A percentile compares a stretch with the other conserved stretches of the same genome.
These are phyloP conservation scores for Gastrophryne carolinensis DNA, from an alignment of 2,797 vertebrate species.

Conservation along the genomic window DNA sequence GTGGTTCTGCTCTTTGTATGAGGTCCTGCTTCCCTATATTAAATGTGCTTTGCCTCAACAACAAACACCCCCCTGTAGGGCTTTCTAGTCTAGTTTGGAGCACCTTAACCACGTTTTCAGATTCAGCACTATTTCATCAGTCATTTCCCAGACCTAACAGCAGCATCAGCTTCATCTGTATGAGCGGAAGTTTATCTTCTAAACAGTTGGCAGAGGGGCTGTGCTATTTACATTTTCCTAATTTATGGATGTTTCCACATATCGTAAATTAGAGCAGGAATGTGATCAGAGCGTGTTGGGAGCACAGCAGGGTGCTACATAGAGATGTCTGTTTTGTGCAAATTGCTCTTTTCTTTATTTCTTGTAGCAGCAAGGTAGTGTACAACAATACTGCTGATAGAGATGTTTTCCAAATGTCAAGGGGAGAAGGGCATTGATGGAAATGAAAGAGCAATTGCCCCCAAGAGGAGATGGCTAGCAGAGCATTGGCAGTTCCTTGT, in stretches of 20 bases:
- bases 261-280: not conserved
- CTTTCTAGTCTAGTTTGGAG: too few relatives aligned
- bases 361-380: not conserved
- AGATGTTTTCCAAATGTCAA: slow-evolving; percentile 9
- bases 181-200: too few relatives aligned
- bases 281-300: not conserved
- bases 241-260: not conserved
- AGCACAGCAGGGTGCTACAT: not conserved
- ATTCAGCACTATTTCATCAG: too few relatives aligned
- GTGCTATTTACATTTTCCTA: not conserved
- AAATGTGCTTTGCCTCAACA: too few relatives aligned
- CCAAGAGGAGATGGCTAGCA: not conserved
- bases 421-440: not conserved
- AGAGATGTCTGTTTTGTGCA: not conserved
- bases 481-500: not conserved
- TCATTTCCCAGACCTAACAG: not conserved
- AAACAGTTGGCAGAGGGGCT: not conserved
- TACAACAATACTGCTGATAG: not conserved
- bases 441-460: not conserved
- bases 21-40: too few relatives aligned
- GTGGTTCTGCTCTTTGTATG: too few relatives aligned
- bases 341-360: not conserved
- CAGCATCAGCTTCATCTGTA: not conserved
- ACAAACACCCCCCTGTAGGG: too few relatives aligned
- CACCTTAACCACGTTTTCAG: too few relatives aligned